These are phyloP conservation scores for Ornithoptera priamus DNA, from an alignment of 2,888 invertebrate genomes.

Conservation along the genomic window DNA sequence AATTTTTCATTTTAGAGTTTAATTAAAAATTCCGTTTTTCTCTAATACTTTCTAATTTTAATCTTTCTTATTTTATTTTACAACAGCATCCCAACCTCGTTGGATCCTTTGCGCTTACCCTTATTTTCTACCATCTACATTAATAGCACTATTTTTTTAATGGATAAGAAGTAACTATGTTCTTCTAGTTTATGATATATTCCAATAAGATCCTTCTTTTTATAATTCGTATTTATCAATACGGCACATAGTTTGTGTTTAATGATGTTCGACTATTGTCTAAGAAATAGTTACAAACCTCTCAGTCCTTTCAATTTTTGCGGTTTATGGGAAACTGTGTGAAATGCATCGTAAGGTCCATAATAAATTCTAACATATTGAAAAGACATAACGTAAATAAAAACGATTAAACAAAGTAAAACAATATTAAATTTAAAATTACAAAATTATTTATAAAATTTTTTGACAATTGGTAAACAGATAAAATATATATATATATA, in stretches of 20 bases:
- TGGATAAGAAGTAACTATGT: no score
- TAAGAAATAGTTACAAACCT: slow-evolving; percentile 41
- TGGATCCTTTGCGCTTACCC: no score
- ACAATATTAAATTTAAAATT: background rate
- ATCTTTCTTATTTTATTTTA: no score
- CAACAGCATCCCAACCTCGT: no score
- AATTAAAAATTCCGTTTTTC: no score
- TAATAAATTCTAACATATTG: slow-evolving; percentile 55
- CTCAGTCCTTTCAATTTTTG: slow-evolving; percentile 55
- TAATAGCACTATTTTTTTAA: no score
- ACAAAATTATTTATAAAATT: background rate
- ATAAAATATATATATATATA: no score
- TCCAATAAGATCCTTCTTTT: background rate
- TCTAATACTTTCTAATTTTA: no score
- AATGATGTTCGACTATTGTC: background rate
- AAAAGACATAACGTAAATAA: slow-evolving; percentile 41
- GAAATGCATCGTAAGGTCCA: slow-evolving; percentile 56
- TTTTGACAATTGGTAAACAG: no score
- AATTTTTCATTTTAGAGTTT: no score
- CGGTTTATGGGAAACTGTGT: slow-evolving; percentile 52
- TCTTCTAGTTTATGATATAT: background rate
- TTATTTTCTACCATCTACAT: no score
- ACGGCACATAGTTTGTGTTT: background rate
- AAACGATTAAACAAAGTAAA: background rate
- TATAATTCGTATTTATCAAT: no score